These are phyloP conservation scores for Podarcis raffonei DNA, from an alignment of 2,113 vertebrate genomes.

Conservation along the genomic window DNA sequence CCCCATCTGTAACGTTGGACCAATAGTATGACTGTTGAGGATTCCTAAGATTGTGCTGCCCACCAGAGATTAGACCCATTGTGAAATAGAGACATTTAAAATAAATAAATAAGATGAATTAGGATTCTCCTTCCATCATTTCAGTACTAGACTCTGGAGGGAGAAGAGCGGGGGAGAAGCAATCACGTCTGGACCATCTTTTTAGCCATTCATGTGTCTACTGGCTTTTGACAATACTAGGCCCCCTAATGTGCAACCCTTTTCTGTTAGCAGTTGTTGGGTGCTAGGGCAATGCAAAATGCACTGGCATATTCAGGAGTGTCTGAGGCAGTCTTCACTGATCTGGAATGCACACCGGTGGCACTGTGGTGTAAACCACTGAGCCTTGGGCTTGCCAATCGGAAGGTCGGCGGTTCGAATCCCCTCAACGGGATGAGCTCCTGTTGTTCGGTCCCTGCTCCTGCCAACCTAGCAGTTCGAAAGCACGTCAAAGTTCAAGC, in stretches of 20 bases:
- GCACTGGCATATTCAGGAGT: background rate
- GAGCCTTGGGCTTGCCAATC: too few species aligned
- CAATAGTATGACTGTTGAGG: background rate
- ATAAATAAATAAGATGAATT: background rate
- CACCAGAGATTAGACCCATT: too few species aligned
- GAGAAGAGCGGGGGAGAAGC: background rate
- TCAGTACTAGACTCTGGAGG: too few species aligned
- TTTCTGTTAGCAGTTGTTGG: too few species aligned
- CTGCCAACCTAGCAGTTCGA: too few species aligned
- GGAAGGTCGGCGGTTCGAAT: too few species aligned
- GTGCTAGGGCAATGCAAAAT: background rate
- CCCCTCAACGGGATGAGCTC: too few species aligned
- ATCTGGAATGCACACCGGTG: too few species aligned
- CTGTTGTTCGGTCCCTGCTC: too few species aligned
- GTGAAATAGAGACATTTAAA: background rate
- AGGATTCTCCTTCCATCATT: background rate
- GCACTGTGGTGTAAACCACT: too few species aligned
- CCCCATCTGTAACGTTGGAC: background rate
- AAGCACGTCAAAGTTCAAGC: too few species aligned
- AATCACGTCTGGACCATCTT: background rate
- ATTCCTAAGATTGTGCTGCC: background rate
- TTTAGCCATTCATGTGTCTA: background rate
- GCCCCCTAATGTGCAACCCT: background rate
- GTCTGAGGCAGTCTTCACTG: too few species aligned
- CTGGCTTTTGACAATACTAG: background rate